Evolutionary conservation across 1,140 invertebrate species (phyloP).

Genomic region (Phenacoccus solenopsis): DNA sequence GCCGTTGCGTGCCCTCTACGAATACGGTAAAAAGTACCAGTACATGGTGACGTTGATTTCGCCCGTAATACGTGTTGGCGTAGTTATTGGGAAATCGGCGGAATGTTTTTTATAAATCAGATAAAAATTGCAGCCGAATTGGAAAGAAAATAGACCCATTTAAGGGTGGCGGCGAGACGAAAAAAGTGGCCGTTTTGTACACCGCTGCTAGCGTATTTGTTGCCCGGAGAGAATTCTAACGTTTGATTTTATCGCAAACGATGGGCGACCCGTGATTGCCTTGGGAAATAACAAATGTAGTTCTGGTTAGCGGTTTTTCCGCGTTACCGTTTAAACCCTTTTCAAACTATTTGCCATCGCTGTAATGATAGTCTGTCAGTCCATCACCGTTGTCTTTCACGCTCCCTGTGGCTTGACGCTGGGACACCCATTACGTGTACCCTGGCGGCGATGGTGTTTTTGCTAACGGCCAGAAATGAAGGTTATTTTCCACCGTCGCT

Average conservation of each 20-base stretch:
- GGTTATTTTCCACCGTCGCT: no score
- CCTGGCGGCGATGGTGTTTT: no score
- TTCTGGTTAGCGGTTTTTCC: not conserved
- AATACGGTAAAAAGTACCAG: no score
- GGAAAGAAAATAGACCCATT: not conserved
- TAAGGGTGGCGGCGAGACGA: not conserved
- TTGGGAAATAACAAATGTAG: not conserved
- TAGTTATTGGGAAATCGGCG: not conserved
- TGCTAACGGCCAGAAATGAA: no score
- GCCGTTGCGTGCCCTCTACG: no score
- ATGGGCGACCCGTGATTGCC: not conserved
- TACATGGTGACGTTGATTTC: no score
- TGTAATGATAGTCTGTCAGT: slow-evolving; percentile 1
- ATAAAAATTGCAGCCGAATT: not conserved
- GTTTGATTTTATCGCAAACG: not conserved
- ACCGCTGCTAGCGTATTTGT: not conserved
- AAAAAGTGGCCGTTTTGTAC: not conserved
- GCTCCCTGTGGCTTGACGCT: not conserved
- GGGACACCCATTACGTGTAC: not conserved
- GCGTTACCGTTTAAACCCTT: not conserved
- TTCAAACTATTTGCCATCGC: not conserved
- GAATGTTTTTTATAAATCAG: not conserved
- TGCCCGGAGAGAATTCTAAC: not conserved
- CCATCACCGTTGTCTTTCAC: not conserved
- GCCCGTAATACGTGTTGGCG: not conserved